These are phyloP conservation scores for Lasioglossum morio DNA, from an alignment of 2,888 invertebrate species.

Conservation along the genomic window DNA sequence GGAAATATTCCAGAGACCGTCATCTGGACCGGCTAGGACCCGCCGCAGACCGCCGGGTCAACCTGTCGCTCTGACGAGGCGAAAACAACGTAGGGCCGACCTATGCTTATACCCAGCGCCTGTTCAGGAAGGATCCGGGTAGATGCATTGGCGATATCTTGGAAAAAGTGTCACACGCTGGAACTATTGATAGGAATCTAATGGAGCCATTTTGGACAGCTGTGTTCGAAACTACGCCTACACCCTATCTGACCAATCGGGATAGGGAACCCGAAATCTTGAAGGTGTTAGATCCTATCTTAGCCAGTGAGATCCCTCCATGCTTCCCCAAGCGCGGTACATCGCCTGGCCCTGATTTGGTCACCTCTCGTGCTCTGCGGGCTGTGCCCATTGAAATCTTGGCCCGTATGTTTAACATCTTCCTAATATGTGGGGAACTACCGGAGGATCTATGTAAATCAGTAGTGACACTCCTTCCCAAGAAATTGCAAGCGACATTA, in stretches of 20 bases:
- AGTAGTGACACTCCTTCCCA: neutral
- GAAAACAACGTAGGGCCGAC: too few species aligned
- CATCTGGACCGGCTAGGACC: too few species aligned
- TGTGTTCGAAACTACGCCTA: neutral
- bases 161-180: neutral
- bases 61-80: too few species aligned
- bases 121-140: neutral
- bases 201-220: neutral
- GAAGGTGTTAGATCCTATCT: neutral
- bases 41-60: neutral
- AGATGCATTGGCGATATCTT: neutral
- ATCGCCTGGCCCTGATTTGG: neutral
- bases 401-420: neutral
- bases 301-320: neutral
- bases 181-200: neutral
- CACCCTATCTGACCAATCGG: neutral
- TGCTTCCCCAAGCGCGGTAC: neutral
- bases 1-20: too few species aligned
- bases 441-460: neutral
- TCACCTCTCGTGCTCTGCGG: neutral
- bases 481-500: too few species aligned
- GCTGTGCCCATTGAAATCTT: neutral
- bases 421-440: neutral
- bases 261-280: neutral
- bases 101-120: neutral